Percentiles rank a stretch among this genome's conserved stretches.
Conservation (phyloP, 2,888 invertebrate genomes). For the Andrena dorsata region DNA sequence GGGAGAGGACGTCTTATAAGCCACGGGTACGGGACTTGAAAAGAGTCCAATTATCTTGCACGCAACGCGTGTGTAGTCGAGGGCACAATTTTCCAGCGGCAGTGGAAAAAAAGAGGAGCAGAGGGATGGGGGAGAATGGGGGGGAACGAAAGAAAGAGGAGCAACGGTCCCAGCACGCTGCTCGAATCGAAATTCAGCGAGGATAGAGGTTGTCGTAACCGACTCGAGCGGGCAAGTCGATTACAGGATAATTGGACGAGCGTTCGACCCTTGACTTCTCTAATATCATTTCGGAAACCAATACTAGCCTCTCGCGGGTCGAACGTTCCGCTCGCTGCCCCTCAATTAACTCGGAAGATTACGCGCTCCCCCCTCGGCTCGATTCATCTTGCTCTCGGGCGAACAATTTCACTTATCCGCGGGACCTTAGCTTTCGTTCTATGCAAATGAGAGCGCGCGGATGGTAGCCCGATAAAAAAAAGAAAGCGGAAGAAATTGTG, state of each 20-base stretch:
- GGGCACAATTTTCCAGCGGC: slow-evolving; percentile 63
- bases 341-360: slow-evolving; percentile 47
- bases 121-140: neutral
- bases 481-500: neutral
- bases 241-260: slow-evolving; percentile 61
- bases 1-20: slow-evolving; percentile 36
- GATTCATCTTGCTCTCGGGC: slow-evolving; percentile 35
- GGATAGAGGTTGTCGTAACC: slow-evolving; percentile 63
- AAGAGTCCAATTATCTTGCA: slow-evolving; percentile 70
- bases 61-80: slow-evolving; percentile 66
- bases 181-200: slow-evolving; percentile 66
- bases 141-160: slow-evolving; percentile 16
- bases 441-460: neutral
- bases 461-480: neutral
- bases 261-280: slow-evolving; percentile 58
- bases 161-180: slow-evolving; percentile 19
- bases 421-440: slow-evolving; percentile 1
- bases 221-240: slow-evolving; percentile 48
- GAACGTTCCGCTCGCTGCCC: slow-evolving; percentile 46
- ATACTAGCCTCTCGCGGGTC: slow-evolving; percentile 52
- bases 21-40: slow-evolving; percentile 49
- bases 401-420: slow-evolving; percentile 30
- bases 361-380: slow-evolving; percentile 4
- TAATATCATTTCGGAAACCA: slow-evolving; percentile 51
- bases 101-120: neutral